phyloP scores from a whole-genome alignment of 2,888 invertebrate genomes.

The Lepeophtheirus nordmannii region DNA sequence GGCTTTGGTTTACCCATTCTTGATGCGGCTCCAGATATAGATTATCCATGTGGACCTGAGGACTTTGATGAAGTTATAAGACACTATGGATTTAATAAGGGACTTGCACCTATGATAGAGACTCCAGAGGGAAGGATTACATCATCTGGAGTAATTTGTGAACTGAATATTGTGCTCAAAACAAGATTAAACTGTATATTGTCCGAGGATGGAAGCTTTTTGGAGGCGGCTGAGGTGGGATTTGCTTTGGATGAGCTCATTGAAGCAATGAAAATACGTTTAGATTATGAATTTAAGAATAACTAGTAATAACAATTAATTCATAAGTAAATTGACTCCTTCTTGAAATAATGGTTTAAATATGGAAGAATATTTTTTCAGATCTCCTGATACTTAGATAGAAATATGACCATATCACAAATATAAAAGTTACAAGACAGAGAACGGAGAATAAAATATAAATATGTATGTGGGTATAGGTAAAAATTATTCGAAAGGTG shows the following conservation, averaged over 20 bases:
- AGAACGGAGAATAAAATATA: no score
- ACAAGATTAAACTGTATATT: conserved; percentile 14
- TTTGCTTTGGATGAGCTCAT: conserved; percentile 8
- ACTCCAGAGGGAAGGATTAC: no score
- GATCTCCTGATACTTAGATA: no score
- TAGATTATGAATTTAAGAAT: background rate
- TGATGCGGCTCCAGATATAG: background rate
- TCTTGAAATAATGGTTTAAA: no score
- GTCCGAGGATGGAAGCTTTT: background rate
- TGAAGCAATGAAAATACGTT: conserved; percentile 6
- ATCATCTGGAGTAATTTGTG: background rate
- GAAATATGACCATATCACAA: no score
- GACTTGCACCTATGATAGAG: background rate
- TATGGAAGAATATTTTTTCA: no score
- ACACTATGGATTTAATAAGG: background rate
- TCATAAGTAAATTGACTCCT: no score
- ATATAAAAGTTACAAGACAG: no score
- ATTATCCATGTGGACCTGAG: background rate
- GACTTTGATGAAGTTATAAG: background rate
- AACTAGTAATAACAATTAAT: no score
- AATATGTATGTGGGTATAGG: no score
- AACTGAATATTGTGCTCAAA: background rate
- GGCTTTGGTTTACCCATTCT: conserved; percentile 17
- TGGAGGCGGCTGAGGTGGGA: conserved; percentile 14
- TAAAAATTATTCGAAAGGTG: no score